These are phyloP conservation scores for Glyptemys insculpta DNA, from an alignment of 2,797 vertebrate genomes.

Conservation along the genomic window DNA sequence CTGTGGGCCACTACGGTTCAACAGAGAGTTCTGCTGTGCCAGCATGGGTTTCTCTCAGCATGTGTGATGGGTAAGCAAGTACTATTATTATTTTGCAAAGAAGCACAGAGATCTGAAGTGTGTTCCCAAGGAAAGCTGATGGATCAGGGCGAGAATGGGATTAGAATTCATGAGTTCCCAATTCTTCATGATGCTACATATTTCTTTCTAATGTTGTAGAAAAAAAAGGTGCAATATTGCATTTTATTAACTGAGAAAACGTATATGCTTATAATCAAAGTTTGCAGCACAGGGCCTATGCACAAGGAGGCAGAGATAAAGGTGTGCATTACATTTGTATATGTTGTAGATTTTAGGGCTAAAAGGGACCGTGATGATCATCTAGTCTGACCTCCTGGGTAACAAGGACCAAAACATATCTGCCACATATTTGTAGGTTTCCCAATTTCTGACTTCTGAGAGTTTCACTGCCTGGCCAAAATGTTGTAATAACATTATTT, in stretches of 20 bases:
- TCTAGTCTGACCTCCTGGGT: neutral
- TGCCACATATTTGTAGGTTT: neutral
- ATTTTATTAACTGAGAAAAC: neutral
- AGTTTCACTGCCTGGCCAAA: neutral
- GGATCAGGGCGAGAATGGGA: too few species aligned
- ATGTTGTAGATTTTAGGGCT: rapidly evolving
- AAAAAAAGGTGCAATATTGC: neutral
- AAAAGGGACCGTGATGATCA: rapidly evolving
- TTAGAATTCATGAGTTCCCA: too few species aligned
- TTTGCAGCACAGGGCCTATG: neutral
- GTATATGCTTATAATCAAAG: neutral
- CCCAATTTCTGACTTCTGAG: neutral
- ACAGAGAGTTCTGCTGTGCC: too few species aligned
- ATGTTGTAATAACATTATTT: neutral
- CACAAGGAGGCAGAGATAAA: rapidly evolving
- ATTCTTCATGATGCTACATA: too few species aligned
- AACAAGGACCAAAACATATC: neutral
- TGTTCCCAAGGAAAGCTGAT: too few species aligned
- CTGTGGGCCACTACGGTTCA: too few species aligned
- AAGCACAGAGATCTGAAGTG: too few species aligned
- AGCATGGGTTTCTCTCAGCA: too few species aligned
- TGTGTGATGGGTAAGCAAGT: too few species aligned
- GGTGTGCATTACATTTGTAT: neutral
- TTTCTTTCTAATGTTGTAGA: too few species aligned
- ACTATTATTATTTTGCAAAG: too few species aligned